Evolutionary conservation across 2,888 invertebrate species (phyloP), one percentile per base, ranked within the genome.

Genomic region (Chymomyza procnemis): DNA sequence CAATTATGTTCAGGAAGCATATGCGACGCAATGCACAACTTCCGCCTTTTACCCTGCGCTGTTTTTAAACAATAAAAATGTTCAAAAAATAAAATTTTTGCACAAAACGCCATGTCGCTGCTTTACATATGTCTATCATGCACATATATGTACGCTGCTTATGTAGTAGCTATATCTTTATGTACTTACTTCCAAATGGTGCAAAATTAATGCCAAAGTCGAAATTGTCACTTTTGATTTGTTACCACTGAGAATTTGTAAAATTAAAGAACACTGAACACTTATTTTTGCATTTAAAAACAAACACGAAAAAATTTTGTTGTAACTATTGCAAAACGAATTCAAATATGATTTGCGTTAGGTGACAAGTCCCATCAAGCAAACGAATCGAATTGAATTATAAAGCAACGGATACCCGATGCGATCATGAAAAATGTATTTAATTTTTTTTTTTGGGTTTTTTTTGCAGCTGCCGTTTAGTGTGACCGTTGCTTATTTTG

Each of bases 371-470:
- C 76, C 78, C 79, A 80, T 82, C 76, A 78, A 75, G 73, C 78
- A 78, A 84, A 79, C 80, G 82, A 85, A 81, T 76, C 74, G 75
- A 82, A 84, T 64, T 81, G 82, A 81, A 76, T 79, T 73, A 73
- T 71, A 82, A 81, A 76, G 75, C 76, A 78, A 82, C 21, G 58
- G 12, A 12, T 56, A 5, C 22, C 19, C 48, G 22, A 5, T 60
- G 58, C 41, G 19, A 41, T 18, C 34, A 41, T 12, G 34, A 41
- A 41, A 41, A 41, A 12, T 41, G 9, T 41, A 12, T 41, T 41
- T 12, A 9, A n/a, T n/a, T n/a, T n/a, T n/a, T n/a, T n/a, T n/a
- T n/a, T n/a, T n/a, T n/a, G n/a, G n/a, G n/a, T 22, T 56, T 12
- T 21, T 22, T 9, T 56, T 56, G 55, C 34, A 41, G 34, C 9